Evolutionary conservation across 2,113 vertebrate species (phyloP).

Genomic region (Caloenas nicobarica): DNA sequence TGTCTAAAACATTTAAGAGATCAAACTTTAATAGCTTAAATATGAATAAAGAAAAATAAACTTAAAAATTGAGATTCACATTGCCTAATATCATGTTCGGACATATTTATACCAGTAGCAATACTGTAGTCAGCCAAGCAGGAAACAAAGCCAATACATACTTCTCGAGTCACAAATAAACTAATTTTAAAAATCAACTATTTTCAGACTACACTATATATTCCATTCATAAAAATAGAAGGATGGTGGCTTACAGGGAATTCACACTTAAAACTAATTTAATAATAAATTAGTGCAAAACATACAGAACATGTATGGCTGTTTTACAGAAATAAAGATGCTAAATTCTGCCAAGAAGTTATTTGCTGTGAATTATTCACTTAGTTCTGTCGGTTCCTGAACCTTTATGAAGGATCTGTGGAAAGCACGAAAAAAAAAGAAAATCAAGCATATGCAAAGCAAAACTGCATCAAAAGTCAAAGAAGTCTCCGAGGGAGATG

Average conservation of each 20-base stretch:
- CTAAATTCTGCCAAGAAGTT: not conserved
- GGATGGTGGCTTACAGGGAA: not conserved
- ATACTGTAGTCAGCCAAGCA: not conserved
- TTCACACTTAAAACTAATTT: constrained; percentile 9
- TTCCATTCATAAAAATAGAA: constrained; percentile 17
- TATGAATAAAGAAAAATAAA: not conserved
- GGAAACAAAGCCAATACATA: not conserved
- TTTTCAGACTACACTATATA: not conserved
- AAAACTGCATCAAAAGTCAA: constrained; percentile 59
- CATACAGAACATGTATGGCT: not conserved
- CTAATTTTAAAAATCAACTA: not conserved
- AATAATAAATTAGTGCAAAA: constrained; percentile 24
- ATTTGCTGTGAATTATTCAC: constrained; percentile 36
- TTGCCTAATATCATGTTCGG: not conserved
- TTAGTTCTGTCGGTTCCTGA: not conserved
- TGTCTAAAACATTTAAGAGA: not conserved
- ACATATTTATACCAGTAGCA: not conserved
- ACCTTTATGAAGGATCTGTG: not conserved
- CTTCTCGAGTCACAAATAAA: not conserved
- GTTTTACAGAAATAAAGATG: constrained; percentile 8
- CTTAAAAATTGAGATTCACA: not conserved
- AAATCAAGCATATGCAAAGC: constrained; percentile 29
- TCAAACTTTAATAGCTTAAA: not conserved
- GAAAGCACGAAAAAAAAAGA: not conserved
- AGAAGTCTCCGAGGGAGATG: constrained; percentile 43